Evolutionary conservation across 2,113 vertebrate species (phyloP), one percentile per base, ranked within the genome.

Genomic region (Nesogale talazaci): DNA sequence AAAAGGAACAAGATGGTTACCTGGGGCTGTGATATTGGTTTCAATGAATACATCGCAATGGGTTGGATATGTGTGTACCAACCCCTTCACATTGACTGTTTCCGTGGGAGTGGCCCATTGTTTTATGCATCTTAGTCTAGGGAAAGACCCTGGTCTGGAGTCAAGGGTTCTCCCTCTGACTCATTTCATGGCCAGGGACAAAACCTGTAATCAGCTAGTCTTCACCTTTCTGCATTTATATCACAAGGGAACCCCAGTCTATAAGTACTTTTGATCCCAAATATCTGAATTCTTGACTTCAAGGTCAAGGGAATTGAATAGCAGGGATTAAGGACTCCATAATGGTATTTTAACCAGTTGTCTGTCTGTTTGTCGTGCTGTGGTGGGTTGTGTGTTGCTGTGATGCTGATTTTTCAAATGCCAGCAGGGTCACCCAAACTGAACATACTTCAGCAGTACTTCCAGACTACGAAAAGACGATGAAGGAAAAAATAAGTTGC

Each of bases 281-380:
- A 7, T 86, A 38, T 57, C 89, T 84, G 57, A 82, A 85, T 90
- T 9, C 36, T 88, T 93, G 46, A 83, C 46, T 12, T 52, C 42
- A 46, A 46, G 6, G 12, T 29, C 19, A 83, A 77, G 40, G 22
- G 75, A 1, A 84, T 56, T n/a, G 67, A 92, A 46, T 23, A 87
- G 22, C 40, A 84, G 56, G 38, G 19, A 25, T 74, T 63, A 42
- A 27, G 42, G 40, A 61, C 23, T 61, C 59, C 22, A n/a, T n/a
- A n/a, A n/a, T n/a, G n/a, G n/a, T 61, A 22, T 61, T 61, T 19
- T 52, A 52, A 52, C 46, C 46, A 52, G 9, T 52, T 52, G 46
- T 52, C 9, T 5, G 46, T 52, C 46, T 10, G 9, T 11, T 52
- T 52, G 46, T 11, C 46, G 9, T 52, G 14, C 6, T 52, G 46